Evolutionary conservation across 92 coral and sea anemone species (phyloP), one percentile per base, ranked within the genome.

Genomic region (Diadumene lineata): DNA sequence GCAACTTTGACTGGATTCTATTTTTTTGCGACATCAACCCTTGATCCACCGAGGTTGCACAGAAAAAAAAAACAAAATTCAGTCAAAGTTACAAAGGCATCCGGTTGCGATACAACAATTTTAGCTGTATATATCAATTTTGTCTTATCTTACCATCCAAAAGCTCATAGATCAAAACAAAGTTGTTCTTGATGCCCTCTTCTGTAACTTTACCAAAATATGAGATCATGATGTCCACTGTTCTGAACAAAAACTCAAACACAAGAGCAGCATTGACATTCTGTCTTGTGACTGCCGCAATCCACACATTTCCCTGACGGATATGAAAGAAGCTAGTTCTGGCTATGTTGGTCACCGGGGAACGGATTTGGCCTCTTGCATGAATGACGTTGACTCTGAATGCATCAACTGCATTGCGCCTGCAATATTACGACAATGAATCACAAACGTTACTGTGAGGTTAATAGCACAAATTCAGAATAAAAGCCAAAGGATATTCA

Each of bases 151-250:
- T 80, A 96, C 99, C 99, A 86, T 96, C 99, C 26, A 96, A 85
- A 21, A 96, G 79, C 74, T 96, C 99, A 79, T 96, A 96, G 57
- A 96, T 96, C 55, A 96, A 87, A 38, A 96, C 99, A 88, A 96
- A 96, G 81, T 96, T 96, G 84, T 96, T 96, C 91, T 96, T 96
- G 79, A 96, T 89, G 31, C 94, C 92, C 46, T 96, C 99, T 62
- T 96, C 99, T 7, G 99, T 96, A 62, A 96, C 96, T 84, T 96
- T 96, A 34, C 99, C 97, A 81, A 96, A 96, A 82, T 96, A 96
- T 0, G 99, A 93, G 63, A 86, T 90, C 99, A 96, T 96, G 56
- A 96, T 93, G 50, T 96, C 99, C 29, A 96, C 99, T 50, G 93
- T 90, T 60, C 97, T 90, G 80, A 85, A 86, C 61, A 96, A 73